A percentile compares a stretch with the other conserved stretches of the same genome.
Evolutionary conservation across 2,888 invertebrate species (phyloP).

Genomic region (Dryadula phaetusa): DNA sequence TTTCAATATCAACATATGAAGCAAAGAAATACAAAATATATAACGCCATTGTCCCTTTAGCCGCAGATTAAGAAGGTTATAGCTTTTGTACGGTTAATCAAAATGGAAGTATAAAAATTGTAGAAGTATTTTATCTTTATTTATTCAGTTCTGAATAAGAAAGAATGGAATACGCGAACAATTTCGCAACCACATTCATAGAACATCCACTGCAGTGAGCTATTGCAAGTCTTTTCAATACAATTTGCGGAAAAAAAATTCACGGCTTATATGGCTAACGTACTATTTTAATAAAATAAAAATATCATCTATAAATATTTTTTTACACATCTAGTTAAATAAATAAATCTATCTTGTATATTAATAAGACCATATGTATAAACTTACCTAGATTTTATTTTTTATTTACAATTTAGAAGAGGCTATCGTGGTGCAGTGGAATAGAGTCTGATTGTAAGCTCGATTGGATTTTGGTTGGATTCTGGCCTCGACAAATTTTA

Average conservation of each 20-base stretch:
- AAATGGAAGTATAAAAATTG: conserved; percentile 32
- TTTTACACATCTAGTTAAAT: neutral
- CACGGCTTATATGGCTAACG: conserved; percentile 5
- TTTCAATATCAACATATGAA: conserved; percentile 9
- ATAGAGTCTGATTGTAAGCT: no score
- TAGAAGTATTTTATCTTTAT: conserved; percentile 41
- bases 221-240: conserved; percentile 19
- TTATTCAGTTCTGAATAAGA: conserved; percentile 36
- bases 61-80: conserved; percentile 22
- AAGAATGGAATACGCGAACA: conserved; percentile 28
- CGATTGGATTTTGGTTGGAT: no score
- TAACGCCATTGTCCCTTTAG: conserved; percentile 18
- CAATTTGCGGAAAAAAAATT: neutral
- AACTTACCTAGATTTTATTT: no score
- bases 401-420: no score
- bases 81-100: conserved; percentile 35
- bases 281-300: neutral
- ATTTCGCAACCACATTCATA: conserved; percentile 15
- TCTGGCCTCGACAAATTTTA: no score
- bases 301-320: neutral
- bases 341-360: no score
- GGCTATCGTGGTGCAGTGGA: no score
- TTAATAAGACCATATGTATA: no score
- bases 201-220: conserved; percentile 9
- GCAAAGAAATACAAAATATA: conserved; percentile 22